Conservation (phyloP, 2,113 vertebrate species). For the Vicugna pacos region DNA sequence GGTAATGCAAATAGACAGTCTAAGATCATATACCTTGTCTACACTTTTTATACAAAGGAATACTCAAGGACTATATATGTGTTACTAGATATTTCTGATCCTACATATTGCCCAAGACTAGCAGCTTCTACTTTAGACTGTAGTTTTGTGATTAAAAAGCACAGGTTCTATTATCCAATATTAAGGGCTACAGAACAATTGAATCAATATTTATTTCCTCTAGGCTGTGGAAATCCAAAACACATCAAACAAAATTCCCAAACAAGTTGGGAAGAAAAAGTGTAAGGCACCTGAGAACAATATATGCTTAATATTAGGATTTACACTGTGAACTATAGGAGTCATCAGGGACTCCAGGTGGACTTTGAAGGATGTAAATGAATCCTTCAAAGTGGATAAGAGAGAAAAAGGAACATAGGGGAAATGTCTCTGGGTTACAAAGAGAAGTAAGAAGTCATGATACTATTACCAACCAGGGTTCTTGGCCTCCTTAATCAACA, state of each 20-base stretch:
- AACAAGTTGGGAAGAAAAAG: neutral
- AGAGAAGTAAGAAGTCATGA: neutral
- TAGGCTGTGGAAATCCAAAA: neutral
- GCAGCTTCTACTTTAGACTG: neutral
- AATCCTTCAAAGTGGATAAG: neutral
- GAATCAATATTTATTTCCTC: neutral
- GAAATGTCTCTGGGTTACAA: neutral
- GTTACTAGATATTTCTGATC: neutral
- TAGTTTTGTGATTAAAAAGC: neutral
- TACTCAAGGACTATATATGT: neutral
- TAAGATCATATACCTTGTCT: neutral
- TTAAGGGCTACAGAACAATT: neutral
- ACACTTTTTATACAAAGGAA: neutral
- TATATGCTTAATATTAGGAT: neutral
- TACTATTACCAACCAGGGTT: neutral
- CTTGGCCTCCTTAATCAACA: too few species aligned
- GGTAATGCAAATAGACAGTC: neutral
- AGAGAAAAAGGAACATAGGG: neutral
- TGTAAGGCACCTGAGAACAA: neutral
- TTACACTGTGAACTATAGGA: neutral
- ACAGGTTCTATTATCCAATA: neutral
- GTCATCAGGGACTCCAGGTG: neutral
- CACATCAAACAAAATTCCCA: neutral
- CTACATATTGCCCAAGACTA: neutral
- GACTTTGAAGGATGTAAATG: neutral